A percentile compares a stretch with the other conserved stretches of the same genome.
Evolutionary conservation across 2,888 invertebrate species (phyloP).

Genomic region (Zonitis immaculata): DNA sequence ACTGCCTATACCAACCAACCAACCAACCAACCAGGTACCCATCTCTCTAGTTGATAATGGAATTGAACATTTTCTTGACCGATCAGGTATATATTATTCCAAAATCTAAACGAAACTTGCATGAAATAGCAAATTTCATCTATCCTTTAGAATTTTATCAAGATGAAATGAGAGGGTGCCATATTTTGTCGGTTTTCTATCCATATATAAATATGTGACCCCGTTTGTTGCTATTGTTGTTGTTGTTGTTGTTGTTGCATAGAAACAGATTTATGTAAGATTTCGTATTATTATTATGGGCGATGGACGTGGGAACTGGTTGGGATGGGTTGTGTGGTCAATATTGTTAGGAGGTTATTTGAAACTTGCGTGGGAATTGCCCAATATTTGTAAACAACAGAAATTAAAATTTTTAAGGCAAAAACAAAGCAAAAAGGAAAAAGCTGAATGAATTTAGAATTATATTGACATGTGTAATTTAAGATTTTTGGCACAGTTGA

Average conservation of each 20-base stretch:
- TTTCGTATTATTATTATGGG: too few species aligned
- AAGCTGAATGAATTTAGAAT: not conserved
- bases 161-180: constrained; percentile 10
- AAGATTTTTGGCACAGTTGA: not conserved
- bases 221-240: too few species aligned
- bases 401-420: not conserved
- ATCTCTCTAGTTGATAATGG: constrained; percentile 2
- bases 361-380: not conserved
- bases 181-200: not conserved
- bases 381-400: not conserved
- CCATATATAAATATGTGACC: not conserved
- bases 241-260: too few species aligned
- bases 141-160: too few species aligned
- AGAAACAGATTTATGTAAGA: not conserved
- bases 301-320: not conserved
- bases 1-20: too few species aligned
- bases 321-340: not conserved
- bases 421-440: too few species aligned
- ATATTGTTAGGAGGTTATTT: not conserved
- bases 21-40: constrained; percentile 21
- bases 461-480: not conserved
- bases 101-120: too few species aligned
- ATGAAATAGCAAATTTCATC: constrained; percentile 20
- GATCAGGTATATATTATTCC: too few species aligned
- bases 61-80: not conserved